Conservation (phyloP, 2,888 invertebrate genomes). For the Acleris literana region DNA sequence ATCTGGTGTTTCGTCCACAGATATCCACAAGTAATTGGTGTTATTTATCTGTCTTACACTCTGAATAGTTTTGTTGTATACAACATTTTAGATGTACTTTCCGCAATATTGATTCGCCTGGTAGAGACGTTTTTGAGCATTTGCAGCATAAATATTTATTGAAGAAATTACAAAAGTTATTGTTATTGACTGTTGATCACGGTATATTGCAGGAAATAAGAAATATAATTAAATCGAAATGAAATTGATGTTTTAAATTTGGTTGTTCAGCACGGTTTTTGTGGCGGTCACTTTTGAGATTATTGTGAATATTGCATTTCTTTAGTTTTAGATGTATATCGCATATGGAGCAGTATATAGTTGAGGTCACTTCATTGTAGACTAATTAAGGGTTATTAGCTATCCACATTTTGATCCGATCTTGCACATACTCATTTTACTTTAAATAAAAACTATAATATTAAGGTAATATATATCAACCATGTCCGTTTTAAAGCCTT, state of each 20-base stretch:
- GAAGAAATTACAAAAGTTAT: not conserved
- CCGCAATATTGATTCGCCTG: not conserved
- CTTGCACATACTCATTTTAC: no score
- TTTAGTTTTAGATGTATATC: no score
- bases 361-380: no score
- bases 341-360: no score
- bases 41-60: not conserved
- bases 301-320: not conserved
- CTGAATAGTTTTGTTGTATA: slow-evolving; percentile 2
- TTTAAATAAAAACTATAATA: no score
- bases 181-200: not conserved
- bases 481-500: no score
- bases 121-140: not conserved
- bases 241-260: not conserved
- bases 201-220: not conserved
- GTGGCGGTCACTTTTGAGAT: not conserved
- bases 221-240: not conserved
- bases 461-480: no score
- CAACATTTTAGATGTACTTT: not conserved
- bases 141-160: not conserved
- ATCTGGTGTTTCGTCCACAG: no score
- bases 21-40: not conserved
- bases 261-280: not conserved
- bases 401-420: no score
- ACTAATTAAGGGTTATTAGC: no score